phyloP scores from a whole-genome alignment of 2,888 invertebrate species.

The Psylliodes chrysocephalus region DNA sequence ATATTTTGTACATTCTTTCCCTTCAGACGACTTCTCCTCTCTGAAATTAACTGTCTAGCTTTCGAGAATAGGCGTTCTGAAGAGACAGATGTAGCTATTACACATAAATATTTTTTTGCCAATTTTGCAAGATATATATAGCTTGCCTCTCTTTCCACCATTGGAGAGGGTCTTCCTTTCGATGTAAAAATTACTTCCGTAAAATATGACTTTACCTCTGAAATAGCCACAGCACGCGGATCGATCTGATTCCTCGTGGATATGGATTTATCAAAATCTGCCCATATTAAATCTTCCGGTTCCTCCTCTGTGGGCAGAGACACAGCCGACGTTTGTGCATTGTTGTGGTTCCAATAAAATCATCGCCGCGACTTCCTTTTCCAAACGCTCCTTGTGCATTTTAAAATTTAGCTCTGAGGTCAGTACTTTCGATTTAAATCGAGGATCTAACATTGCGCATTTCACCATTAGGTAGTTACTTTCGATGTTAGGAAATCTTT shows the following conservation, averaged over 20 bases:
- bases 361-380: not conserved
- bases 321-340: not conserved
- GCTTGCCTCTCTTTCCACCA: not conserved
- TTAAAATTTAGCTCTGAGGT: not conserved
- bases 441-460: not conserved
- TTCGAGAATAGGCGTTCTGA: too few relatives aligned
- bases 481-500: not conserved
- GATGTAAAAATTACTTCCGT: not conserved
- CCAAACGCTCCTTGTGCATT: not conserved
- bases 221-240: not conserved
- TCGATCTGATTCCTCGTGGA: not conserved
- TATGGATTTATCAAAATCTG: slow-evolving; percentile 6
- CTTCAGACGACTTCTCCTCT: not conserved
- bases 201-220: not conserved
- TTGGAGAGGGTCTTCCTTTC: too few relatives aligned
- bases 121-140: not conserved
- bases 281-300: slow-evolving; percentile 19
- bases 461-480: not conserved
- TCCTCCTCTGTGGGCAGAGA: not conserved
- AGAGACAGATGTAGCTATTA: too few relatives aligned
- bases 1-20: not conserved
- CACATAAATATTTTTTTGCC: slow-evolving; percentile 7
- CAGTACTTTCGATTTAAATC: slow-evolving; percentile 5
- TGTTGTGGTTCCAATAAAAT: not conserved
- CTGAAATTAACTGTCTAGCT: not conserved